Percentiles rank a stretch among this genome's conserved stretches.
Conservation (phyloP, 2,888 invertebrate species). For the Alsophila aescularia region DNA sequence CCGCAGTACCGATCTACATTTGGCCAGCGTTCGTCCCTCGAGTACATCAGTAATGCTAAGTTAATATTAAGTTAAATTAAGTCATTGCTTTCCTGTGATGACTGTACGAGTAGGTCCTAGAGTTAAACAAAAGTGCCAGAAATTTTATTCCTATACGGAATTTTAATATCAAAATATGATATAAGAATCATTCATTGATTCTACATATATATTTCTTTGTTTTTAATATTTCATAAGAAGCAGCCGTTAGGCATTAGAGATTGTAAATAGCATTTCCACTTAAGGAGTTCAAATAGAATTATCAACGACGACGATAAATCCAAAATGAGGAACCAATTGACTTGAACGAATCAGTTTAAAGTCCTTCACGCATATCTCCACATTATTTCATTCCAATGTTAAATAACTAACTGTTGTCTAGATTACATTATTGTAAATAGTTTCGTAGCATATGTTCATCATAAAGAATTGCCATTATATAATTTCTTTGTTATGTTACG, state of each 20-base stretch:
- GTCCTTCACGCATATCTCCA: slow-evolving; percentile 28
- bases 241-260: not conserved
- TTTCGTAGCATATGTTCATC: slow-evolving; percentile 27
- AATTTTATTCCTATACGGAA: slow-evolving; percentile 36
- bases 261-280: no score
- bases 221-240: not conserved
- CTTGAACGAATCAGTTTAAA: slow-evolving; percentile 8
- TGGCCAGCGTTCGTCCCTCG: slow-evolving; percentile 70
- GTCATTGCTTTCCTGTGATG: slow-evolving; percentile 53
- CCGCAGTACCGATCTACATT: slow-evolving; percentile 62
- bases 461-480: slow-evolving; percentile 42
- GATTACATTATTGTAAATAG: slow-evolving; percentile 36
- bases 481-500: slow-evolving; percentile 38
- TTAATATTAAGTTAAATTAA: slow-evolving; percentile 26
- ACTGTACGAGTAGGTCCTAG: slow-evolving; percentile 57
- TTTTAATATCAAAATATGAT: slow-evolving; percentile 14
- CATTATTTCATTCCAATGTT: slow-evolving; percentile 18
- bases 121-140: slow-evolving; percentile 78
- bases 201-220: not conserved
- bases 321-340: no score
- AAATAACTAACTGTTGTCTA: slow-evolving; percentile 14
- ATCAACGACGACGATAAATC: no score
- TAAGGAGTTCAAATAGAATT: no score
- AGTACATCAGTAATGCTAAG: slow-evolving; percentile 55
- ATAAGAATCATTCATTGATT: not conserved